phyloP scores from a whole-genome alignment of 2,797 vertebrate genomes.

The Diplodus sargus region DNA sequence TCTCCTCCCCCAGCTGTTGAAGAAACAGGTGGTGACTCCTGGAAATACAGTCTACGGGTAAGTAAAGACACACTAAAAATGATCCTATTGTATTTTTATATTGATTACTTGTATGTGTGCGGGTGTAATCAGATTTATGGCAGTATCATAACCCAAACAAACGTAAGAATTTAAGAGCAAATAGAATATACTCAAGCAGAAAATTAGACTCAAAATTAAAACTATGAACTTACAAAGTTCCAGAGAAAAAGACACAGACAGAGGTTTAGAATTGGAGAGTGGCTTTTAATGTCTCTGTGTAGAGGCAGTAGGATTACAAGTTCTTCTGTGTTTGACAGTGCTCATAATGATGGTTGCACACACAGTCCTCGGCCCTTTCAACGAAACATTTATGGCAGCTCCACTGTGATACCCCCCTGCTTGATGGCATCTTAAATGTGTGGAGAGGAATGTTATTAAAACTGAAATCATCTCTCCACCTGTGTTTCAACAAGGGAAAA shows the following conservation, averaged over 20 bases:
- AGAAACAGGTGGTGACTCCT: conserved; percentile 97
- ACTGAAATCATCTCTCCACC: neutral
- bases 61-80: conserved; percentile 66
- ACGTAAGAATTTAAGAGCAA: too few relatives aligned
- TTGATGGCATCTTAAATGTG: neutral
- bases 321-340: neutral
- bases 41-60: conserved; percentile 98
- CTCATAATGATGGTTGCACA: neutral
- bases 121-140: too few relatives aligned
- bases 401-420: neutral
- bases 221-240: too few relatives aligned
- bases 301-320: neutral
- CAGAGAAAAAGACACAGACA: too few relatives aligned
- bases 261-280: neutral
- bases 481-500: neutral
- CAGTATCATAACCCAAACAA: too few relatives aligned
- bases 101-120: too few relatives aligned
- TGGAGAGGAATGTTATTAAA: neutral
- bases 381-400: neutral
- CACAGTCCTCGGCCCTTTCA: neutral
- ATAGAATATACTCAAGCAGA: too few relatives aligned
- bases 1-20: conserved; percentile 88
- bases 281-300: neutral
- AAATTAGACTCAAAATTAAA: too few relatives aligned
- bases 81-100: neutral